These are phyloP conservation scores for Petromus typicus DNA, from an alignment of 2,113 vertebrate species.

Conservation along the genomic window DNA sequence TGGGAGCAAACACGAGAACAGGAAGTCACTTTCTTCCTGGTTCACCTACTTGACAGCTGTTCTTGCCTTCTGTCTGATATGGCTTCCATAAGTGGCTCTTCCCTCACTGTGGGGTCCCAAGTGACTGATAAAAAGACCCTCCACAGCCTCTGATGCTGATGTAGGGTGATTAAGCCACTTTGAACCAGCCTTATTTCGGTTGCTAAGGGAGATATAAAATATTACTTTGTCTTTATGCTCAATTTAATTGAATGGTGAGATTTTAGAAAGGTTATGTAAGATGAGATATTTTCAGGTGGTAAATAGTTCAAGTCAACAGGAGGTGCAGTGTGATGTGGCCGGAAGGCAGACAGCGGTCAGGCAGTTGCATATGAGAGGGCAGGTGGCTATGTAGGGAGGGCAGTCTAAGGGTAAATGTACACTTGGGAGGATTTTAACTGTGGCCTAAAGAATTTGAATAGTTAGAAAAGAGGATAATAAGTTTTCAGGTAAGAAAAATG, in stretches of 20 bases:
- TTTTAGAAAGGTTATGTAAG: background rate
- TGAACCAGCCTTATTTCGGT: background rate
- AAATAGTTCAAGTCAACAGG: background rate
- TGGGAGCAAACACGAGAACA: background rate
- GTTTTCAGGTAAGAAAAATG: background rate
- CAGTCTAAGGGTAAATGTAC: background rate
- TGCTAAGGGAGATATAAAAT: background rate
- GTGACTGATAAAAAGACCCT: background rate
- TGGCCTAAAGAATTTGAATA: background rate
- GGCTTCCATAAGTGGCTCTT: background rate
- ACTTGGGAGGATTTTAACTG: background rate
- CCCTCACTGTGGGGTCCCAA: background rate
- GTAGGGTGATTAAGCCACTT: background rate
- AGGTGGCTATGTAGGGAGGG: background rate
- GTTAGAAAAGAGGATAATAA: background rate
- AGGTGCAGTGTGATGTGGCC: background rate
- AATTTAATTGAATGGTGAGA: background rate
- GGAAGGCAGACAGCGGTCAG: background rate
- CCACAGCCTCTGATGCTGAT: accelerated
- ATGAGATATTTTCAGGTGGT: background rate
- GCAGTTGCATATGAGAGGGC: background rate
- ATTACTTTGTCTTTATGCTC: background rate
- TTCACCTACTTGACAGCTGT: background rate
- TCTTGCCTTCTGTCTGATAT: background rate
- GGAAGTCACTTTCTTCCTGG: background rate